Evolutionary conservation across 2,888 invertebrate species (phyloP), one percentile per base, ranked within the genome.

Genomic region (Morpho achilles): DNA sequence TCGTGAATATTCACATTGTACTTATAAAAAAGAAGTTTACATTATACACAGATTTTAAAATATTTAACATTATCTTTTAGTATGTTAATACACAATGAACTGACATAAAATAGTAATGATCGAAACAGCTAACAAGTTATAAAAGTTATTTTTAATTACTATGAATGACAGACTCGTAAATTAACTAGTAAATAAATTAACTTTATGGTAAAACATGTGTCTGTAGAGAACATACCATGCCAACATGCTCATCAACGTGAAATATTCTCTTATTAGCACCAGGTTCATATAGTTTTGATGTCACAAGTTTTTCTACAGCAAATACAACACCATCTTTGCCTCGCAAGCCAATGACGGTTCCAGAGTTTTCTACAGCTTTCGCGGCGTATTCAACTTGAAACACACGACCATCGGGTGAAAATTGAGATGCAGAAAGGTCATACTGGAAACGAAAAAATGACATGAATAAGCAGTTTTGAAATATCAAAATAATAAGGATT

Each of bases 361-460:
- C 98, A 77, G 98, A 97, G 77, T 97, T 97, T 89, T 99, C 99
- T 1, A 99, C 99, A 5, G 99, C 99, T 90, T 99, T 99, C 57
- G 96, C 96, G 4, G 99, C 99, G 91, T 99, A 99, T 92, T 99
- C 99, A 2, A 99, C 98, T 94, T 99, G 99, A 86, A 99, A 99
- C 43, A 99, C 99, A 71, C 99, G 93, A 8, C 99, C 99, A 82
- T 99, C 99, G 3, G 99, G 99, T 2, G 99, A 99, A 90, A 99
- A 99, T 92, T 99, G 99, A 47, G 99, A 98, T n/a, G 99, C 99
- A 61, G 99, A 99, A 74, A 99, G 93, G 93, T 99, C 99, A 82
- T 99, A 99, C 98, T 98, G 85, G 56, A 93, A 92, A 67, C 51
- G 41, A 60, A 62, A 64, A 48, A 42, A 58, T 16, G 7, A 49